A percentile compares a stretch with the other conserved stretches of the same genome.
Conservation (phyloP, 2,888 invertebrate species). For the Maniola hyperantus region DNA sequence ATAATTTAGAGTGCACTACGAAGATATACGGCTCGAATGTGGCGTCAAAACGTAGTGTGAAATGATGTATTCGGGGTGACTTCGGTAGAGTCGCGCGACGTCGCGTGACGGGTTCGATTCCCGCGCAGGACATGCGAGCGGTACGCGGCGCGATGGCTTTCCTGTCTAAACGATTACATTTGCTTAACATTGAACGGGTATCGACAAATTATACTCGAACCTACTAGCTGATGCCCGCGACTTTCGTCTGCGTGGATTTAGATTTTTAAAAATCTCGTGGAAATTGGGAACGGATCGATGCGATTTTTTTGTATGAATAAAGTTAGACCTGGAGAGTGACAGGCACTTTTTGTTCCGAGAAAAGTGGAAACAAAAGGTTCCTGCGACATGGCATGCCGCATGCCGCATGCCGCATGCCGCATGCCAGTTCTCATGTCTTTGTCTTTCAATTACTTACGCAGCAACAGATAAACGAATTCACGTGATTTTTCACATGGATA, state of each 20-base stretch:
- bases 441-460: too few species aligned
- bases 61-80: constrained; percentile 67
- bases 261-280: neutral
- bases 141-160: constrained; percentile 60
- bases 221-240: too few species aligned
- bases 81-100: constrained; percentile 43
- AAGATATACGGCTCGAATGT: constrained; percentile 49
- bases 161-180: constrained; percentile 43
- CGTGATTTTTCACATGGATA: too few species aligned
- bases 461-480: too few species aligned
- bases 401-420: too few species aligned
- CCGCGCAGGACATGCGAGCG: constrained; percentile 59
- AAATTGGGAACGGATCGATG: neutral
- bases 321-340: too few species aligned
- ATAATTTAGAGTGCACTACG: neutral
- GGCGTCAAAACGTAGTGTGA: constrained; percentile 75
- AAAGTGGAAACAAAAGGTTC: too few species aligned
- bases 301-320: too few species aligned
- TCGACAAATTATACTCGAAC: constrained; percentile 19
- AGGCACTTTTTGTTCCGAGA: too few species aligned
- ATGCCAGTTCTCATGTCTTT: too few species aligned
- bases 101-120: constrained; percentile 70
- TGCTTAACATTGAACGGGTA: constrained; percentile 32
- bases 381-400: too few species aligned
- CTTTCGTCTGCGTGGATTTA: neutral